Conservation (phyloP, 2,113 vertebrate genomes). For the Peromyscus maniculatus region DNA sequence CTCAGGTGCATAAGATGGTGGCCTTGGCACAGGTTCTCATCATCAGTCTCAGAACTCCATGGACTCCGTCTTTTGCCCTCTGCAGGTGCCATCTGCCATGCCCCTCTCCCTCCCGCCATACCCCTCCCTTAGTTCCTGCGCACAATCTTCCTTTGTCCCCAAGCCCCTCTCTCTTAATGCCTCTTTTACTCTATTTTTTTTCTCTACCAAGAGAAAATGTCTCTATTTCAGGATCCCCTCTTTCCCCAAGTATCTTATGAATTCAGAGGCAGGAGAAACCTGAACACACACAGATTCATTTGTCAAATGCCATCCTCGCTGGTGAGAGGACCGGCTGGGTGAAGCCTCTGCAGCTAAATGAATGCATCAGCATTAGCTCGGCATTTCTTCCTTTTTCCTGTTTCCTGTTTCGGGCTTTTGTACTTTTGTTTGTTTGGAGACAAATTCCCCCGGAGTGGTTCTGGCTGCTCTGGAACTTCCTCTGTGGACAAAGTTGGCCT, state of each 20-base stretch:
- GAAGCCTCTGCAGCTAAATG: background rate
- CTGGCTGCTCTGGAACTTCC: background rate
- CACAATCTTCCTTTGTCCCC: no score
- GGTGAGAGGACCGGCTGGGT: background rate
- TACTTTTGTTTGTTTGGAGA: no score
- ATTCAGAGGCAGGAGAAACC: background rate
- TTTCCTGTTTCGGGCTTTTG: background rate
- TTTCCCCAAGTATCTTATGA: background rate
- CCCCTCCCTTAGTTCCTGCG: background rate
- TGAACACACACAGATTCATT: background rate
- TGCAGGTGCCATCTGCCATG: background rate
- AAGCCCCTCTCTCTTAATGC: fast-evolving
- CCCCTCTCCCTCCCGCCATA: no score
- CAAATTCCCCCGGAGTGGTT: background rate
- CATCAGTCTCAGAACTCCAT: background rate
- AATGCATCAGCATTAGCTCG: background rate
- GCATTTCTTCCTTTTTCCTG: no score
- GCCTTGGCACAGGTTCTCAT: background rate
- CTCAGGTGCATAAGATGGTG: fast-evolving
- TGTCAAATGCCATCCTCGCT: background rate
- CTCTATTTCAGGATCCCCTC: background rate
- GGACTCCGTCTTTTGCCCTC: background rate
- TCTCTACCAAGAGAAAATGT: background rate
- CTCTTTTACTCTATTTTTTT: background rate
- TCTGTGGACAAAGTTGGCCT: background rate